A percentile compares a stretch with the other conserved stretches of the same genome.
phyloP scores from a whole-genome alignment of 2,113 vertebrate species.

The Siniperca knerii region DNA sequence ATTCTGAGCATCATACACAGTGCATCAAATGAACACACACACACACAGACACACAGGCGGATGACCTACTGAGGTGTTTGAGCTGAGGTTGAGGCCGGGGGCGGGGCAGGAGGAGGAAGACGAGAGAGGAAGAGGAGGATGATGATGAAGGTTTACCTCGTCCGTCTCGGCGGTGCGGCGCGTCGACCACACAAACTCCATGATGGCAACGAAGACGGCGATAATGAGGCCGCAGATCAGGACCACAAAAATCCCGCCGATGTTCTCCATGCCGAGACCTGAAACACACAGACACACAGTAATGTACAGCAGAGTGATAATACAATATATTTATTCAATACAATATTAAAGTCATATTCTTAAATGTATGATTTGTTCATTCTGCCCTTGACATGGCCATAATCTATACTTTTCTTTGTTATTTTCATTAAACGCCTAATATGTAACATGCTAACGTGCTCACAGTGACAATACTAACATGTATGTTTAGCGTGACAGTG shows the following conservation, averaged over 20 bases:
- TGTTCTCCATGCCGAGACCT: constrained; percentile 94
- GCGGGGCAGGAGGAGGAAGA: constrained; percentile 39
- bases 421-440: no score
- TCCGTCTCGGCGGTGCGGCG: constrained; percentile 89
- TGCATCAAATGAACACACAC: neutral
- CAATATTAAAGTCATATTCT: no score
- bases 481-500: no score
- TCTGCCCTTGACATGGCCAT: no score
- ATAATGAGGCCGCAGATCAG: constrained; percentile 94
- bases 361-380: no score
- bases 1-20: neutral
- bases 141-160: constrained; percentile 85
- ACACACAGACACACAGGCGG: constrained; percentile 27
- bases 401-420: no score
- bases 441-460: no score
- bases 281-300: constrained; percentile 26
- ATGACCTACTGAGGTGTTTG: constrained; percentile 38
- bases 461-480: no score
- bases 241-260: constrained; percentile 93
- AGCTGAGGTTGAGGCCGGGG: constrained; percentile 23
- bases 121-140: constrained; percentile 22
- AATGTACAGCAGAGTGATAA: no score
- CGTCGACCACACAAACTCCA: constrained; percentile 94
- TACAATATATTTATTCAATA: no score
- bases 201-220: constrained; percentile 92